These are phyloP conservation scores for Hydropotes inermis DNA, from an alignment of 2,113 vertebrate species.

Conservation along the genomic window DNA sequence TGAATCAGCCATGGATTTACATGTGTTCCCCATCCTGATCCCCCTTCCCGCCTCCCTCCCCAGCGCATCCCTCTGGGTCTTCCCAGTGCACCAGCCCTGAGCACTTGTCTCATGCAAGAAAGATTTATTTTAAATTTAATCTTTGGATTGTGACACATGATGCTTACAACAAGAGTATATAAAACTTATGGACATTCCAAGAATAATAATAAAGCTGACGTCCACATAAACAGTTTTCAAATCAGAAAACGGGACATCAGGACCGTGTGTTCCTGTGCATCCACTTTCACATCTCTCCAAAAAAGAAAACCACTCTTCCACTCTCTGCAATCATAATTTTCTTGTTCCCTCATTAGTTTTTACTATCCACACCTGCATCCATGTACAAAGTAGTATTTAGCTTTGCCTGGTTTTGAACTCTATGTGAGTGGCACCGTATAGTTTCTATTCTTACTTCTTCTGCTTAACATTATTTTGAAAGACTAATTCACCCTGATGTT, in stretches of 20 bases:
- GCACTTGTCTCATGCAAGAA: neutral
- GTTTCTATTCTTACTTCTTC: neutral
- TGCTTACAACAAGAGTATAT: neutral
- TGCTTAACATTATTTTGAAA: neutral
- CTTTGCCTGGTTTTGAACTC: neutral
- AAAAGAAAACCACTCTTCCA: neutral
- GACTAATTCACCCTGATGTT: neutral
- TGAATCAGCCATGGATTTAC: too few species aligned
- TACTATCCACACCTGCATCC: neutral
- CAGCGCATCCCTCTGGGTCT: too few species aligned
- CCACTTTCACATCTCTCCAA: neutral
- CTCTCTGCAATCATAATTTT: neutral
- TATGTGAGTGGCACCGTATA: accelerated
- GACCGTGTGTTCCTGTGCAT: accelerated
- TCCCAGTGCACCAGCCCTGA: too few species aligned
- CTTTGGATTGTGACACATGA: neutral
- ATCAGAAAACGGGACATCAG: neutral
- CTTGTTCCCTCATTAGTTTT: neutral
- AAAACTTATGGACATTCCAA: neutral
- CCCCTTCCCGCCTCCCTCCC: too few species aligned
- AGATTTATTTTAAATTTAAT: neutral
- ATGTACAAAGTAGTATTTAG: neutral
- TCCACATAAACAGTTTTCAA: neutral
- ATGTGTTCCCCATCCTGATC: too few species aligned
- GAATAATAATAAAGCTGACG: neutral